Conservation (phyloP, 2,797 vertebrate genomes). For the Chlorospingus flavigularis region DNA sequence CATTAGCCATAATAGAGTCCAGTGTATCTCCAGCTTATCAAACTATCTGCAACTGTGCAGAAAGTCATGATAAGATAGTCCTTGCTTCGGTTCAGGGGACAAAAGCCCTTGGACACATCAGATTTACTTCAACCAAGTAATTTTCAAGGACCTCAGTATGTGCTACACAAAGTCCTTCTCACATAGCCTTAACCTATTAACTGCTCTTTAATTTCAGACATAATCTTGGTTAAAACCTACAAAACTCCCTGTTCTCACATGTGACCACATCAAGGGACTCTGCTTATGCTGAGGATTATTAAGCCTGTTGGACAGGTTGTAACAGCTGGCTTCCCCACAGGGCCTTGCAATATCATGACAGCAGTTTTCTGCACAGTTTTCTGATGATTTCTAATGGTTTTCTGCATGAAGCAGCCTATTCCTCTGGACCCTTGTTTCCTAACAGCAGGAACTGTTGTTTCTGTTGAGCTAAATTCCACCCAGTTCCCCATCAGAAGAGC, state of each 20-base stretch:
- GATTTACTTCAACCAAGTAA: not conserved
- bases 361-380: not conserved
- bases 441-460: not conserved
- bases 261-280: constrained; percentile 45
- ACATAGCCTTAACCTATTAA: not conserved
- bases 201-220: constrained; percentile 25
- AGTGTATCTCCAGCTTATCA: not conserved
- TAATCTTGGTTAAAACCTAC: constrained; percentile 9
- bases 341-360: not conserved
- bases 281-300: not conserved
- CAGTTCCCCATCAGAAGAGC: not conserved
- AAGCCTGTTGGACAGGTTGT: constrained; percentile 12
- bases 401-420: not conserved
- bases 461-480: not conserved
- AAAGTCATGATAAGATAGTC: not conserved
- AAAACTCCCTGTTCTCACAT: not conserved
- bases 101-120: not conserved
- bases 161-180: not conserved
- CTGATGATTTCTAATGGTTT: not conserved
- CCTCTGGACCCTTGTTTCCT: not conserved
- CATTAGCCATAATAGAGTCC: constrained; percentile 52
- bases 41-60: not conserved
- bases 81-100: not conserved
- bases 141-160: constrained; percentile 18
- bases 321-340: not conserved